Evolutionary conservation across 2,888 invertebrate genomes (phyloP).

Genomic region (Psococerastis gibbosa): DNA sequence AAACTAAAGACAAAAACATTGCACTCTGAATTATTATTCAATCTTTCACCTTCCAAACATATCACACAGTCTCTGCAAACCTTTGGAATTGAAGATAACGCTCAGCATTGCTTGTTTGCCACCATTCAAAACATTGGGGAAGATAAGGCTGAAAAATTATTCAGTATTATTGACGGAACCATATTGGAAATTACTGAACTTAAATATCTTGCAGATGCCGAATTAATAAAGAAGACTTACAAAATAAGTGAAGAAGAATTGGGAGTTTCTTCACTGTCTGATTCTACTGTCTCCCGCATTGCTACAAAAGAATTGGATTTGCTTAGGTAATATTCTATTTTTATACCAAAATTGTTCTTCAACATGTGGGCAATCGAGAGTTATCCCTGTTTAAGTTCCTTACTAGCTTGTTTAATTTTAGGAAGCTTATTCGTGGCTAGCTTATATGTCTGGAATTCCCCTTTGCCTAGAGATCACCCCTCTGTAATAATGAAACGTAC

Average conservation of each 20-base stretch:
- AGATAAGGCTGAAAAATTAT: constrained; percentile 23
- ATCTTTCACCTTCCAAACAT: constrained; percentile 45
- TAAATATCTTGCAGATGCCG: constrained; percentile 28
- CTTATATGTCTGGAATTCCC: constrained; percentile 69
- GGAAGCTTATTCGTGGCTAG: constrained; percentile 69
- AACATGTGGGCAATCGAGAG: background rate
- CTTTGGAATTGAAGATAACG: constrained; percentile 38
- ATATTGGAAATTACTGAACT: constrained; percentile 30
- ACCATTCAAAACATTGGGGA: constrained; percentile 24
- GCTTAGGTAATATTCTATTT: background rate
- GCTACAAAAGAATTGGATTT: constrained; percentile 37
- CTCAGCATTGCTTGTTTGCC: constrained; percentile 29
- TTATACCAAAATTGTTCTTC: background rate
- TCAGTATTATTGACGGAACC: constrained; percentile 35
- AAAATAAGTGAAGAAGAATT: constrained; percentile 35
- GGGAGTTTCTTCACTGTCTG: constrained; percentile 28
- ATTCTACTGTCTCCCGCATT: constrained; percentile 45
- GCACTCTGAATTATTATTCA: constrained; percentile 45
- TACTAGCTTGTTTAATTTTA: constrained; percentile 54
- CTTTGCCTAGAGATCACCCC: constrained; percentile 64
- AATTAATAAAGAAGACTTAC: constrained; percentile 36
- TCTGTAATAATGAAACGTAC: constrained; percentile 73
- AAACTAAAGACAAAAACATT: constrained; percentile 39
- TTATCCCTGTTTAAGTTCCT: constrained; percentile 36
- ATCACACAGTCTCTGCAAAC: constrained; percentile 44